Base-by-base conservation (phyloP, 2,797 vertebrate species). In the Cetoscarus ocellatus region DNA sequence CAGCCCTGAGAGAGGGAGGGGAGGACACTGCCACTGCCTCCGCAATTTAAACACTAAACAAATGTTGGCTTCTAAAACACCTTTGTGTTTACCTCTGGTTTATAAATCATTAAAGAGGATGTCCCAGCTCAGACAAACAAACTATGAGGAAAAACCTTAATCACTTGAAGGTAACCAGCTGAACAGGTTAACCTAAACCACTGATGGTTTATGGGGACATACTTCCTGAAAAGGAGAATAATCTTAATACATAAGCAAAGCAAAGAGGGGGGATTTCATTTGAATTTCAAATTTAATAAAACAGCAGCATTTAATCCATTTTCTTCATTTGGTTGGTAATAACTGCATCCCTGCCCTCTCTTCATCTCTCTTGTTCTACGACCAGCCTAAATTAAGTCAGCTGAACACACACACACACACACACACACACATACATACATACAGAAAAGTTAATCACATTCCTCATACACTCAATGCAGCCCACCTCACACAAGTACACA, bases 261-360 rank as follows among this genome's bases (percentile, higher is more conserved):
- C 95, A 88, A 90, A 90, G 87, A 89, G 93, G 94, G 93, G 88
- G 91, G 94, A 93, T 94, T 96, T 96, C 91, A 97, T 98, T 97
- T 96, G 95, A 97, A 97, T 97, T 97, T 97, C 95, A 96, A 95
- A 97, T 97, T 95, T 97, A 96, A 98, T 84, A 78, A 97, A 97
- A 94, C 94, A 95, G 94, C 92, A 95, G 93, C 92, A 94, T 96
- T 95, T 95, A 96, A 96, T 96, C 94, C 94, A 94, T 96, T 96
- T 95, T 95, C 95, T 96, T 96, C 96, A 96, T 96, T 97, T 95
- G 95, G 95, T 95, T 95, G 94, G 95, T 96, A 95, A 96, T 96
- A 96, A 95, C 94, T 95, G 95, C 94, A 94, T 95, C 95, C 94
- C 93, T 94, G 93, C 93, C 94, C 93, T 94, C 61, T 72, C 44